Evolutionary conservation across 2,797 vertebrate species (phyloP), one percentile per base, ranked within the genome.

Genomic region (Etheostoma nigrum): DNA sequence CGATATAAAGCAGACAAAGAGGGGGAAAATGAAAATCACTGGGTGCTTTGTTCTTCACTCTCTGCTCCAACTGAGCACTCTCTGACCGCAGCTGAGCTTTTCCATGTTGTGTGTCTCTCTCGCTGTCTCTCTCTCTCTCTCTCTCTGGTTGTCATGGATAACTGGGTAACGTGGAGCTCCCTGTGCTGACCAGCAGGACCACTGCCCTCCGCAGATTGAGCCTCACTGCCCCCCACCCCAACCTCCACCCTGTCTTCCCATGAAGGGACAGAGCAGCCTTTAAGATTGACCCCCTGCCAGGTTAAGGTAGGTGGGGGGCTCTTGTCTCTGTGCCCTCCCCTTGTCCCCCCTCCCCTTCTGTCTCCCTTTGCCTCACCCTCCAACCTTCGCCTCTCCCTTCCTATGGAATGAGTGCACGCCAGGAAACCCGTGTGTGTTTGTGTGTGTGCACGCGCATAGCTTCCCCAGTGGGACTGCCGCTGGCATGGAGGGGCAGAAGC

Each of bases 91-190:
- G 91, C 88, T 86, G 92, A 94, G 94, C 94, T 91, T 91, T 92
- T 89, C 87, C 89, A 88, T 93, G 85, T 81, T 67, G 76, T 11
- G 62, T 18, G 58, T 40, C 68, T 11, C 48, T n/a, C 57, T 59
- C 47, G 36, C 13, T 58, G 48, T 52, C 44, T 76, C 66, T 4
- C 67, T 55, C 75, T 21, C 74, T 45, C 76, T 67, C 74, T 83
- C 76, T 72, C 88, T 87, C 84, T 90, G 92, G 95, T 95, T 95
- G 95, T 95, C 95, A 96, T 95, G 95, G 94, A 94, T 95, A 95
- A 95, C 95, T 91, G 89, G 91, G 94, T 90, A 93, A 92, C 91
- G 91, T 93, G 87, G 92, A 91, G 92, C 91, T 91, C 94, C 91
- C 93, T 82, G 92, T 84, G 92, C 89, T 89, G 91, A 93, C 89